Conservation (phyloP, 2,888 invertebrate species). For the Synanthedon vespiformis region DNA sequence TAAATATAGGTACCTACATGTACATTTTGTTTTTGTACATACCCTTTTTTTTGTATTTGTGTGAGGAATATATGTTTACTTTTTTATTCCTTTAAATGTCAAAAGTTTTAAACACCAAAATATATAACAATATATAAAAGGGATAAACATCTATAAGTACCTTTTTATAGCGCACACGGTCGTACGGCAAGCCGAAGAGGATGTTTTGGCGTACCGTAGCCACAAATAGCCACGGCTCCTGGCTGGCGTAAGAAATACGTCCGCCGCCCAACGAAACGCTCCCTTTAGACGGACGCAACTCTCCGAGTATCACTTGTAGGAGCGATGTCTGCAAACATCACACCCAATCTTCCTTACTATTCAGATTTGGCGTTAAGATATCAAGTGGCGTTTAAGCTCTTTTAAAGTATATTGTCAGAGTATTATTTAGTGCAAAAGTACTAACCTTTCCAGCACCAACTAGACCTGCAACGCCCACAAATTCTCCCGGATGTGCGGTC, state of each 20-base stretch:
- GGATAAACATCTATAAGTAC: slow-evolving; percentile 13
- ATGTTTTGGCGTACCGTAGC: slow-evolving; percentile 83
- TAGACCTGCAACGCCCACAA: slow-evolving; percentile 78
- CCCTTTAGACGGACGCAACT: slow-evolving; percentile 74
- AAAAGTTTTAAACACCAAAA: neutral
- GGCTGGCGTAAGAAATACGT: slow-evolving; percentile 77
- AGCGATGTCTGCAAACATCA: slow-evolving; percentile 38
- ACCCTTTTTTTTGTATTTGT: too few relatives aligned
- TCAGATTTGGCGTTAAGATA: too few relatives aligned
- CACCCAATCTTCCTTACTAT: too few relatives aligned
- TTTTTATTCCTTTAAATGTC: too few relatives aligned
- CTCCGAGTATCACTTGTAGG: slow-evolving; percentile 77
- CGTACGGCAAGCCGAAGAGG: slow-evolving; percentile 77
- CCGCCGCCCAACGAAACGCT: slow-evolving; percentile 71
- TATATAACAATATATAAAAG: neutral
- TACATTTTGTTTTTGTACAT: too few relatives aligned
- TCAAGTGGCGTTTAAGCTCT: too few relatives aligned
- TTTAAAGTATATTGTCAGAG: too few relatives aligned
- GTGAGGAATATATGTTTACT: too few relatives aligned
- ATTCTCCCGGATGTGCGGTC: slow-evolving; percentile 64
- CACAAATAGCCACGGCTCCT: slow-evolving; percentile 84
- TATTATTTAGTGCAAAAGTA: neutral
- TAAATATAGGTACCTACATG: too few relatives aligned
- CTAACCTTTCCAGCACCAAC: slow-evolving; percentile 81
- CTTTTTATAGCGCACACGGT: slow-evolving; percentile 62